phyloP scores from a whole-genome alignment of 2,113 vertebrate genomes.

The Antechinus stuartii region DNA sequence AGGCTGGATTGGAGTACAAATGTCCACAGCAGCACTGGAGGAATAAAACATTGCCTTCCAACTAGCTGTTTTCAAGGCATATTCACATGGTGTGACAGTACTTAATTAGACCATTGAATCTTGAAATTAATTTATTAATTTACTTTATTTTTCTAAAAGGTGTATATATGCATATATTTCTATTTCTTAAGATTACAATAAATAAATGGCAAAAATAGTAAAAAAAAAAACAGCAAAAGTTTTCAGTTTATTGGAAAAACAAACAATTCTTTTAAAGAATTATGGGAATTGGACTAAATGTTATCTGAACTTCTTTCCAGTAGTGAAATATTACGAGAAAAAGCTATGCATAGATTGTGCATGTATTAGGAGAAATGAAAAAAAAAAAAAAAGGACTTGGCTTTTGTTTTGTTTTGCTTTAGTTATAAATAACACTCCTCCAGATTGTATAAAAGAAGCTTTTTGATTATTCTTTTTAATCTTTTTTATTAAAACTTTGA shows the following conservation, averaged over 20 bases:
- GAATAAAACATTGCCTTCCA: background rate
- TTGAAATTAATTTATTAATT: no score
- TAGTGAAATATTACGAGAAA: background rate
- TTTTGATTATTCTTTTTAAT: background rate
- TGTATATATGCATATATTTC: background rate
- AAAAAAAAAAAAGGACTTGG: background rate
- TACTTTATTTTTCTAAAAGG: background rate
- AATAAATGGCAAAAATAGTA: background rate
- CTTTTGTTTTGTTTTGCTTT: background rate
- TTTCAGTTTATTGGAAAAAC: background rate
- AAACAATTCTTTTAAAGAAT: background rate
- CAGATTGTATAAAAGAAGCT: background rate
- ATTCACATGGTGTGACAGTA: background rate
- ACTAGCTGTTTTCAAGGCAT: background rate
- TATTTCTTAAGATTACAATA: background rate
- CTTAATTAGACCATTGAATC: fast-evolving
- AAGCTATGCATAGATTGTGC: background rate
- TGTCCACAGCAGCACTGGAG: background rate
- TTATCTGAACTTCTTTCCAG: background rate
- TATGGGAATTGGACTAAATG: background rate
- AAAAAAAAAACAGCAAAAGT: background rate
- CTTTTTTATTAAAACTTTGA: background rate
- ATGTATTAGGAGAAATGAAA: background rate
- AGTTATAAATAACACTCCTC: background rate
- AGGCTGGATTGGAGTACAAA: background rate